Conservation (phyloP, 2,797 vertebrate species). For the Naso thynnoides region DNA sequence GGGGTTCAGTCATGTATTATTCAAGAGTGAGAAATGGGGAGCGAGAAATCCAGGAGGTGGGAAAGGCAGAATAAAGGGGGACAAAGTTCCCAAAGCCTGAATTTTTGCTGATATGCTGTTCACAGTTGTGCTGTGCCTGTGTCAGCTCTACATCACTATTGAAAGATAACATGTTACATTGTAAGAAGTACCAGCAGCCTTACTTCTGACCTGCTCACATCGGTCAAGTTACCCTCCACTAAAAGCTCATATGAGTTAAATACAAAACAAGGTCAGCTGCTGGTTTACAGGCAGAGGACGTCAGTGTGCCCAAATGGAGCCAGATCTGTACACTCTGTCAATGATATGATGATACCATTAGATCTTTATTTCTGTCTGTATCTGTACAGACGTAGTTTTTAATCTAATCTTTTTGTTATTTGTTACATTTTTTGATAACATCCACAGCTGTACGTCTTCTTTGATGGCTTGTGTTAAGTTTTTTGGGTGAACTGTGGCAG, state of each 20-base stretch:
- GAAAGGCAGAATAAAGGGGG: conserved; percentile 36
- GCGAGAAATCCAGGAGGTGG: conserved; percentile 4
- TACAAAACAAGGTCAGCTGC: background rate
- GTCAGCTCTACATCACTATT: background rate
- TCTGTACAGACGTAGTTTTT: conserved; percentile 2
- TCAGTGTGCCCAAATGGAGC: background rate
- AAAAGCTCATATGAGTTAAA: background rate
- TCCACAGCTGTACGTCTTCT: background rate
- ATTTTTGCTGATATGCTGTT: conserved; percentile 40
- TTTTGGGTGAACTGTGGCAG: conserved; percentile 19
- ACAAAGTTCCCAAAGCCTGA: conserved; percentile 22
- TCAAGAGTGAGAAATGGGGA: conserved; percentile 39
- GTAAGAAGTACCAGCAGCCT: conserved; percentile 7
- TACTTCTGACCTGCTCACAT: background rate
- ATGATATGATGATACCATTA: background rate
- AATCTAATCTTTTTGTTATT: background rate
- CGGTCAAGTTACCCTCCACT: background rate
- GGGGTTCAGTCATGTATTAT: conserved; percentile 58
- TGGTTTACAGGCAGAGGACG: background rate
- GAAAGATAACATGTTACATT: conserved; percentile 2
- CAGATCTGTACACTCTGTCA: background rate
- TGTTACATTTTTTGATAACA: conserved; percentile 14
- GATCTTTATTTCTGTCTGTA: conserved; percentile 14
- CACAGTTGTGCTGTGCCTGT: background rate
- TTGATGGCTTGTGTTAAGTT: conserved; percentile 2